Evolutionary conservation across 2,888 invertebrate species (phyloP), one percentile per base, ranked within the genome.

Genomic region (Xylocampa areola): DNA sequence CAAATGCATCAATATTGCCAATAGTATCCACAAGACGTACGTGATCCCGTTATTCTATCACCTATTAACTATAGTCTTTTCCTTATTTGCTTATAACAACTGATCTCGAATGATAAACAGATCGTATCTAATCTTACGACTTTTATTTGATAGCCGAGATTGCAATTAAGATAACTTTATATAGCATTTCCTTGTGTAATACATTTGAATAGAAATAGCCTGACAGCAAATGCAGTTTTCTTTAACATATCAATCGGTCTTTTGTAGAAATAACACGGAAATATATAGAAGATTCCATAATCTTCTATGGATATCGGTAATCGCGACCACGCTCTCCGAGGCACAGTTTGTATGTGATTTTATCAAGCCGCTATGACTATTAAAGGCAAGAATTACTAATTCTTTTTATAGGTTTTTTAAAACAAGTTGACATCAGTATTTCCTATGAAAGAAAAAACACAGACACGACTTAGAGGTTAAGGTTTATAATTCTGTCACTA

Each of bases 141-240:
- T 50, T 37, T 30, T 47, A 62, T 61, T 29, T 50, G 41, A 67
- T 60, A 35, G 21, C 19, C 1, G 13, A 49, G 67, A 67, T 66
- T 16, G 36, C 33, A 41, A 60, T 67, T 60, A 53, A 44, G 67
- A 54, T 67, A 67, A 21, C n/a, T 49, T 41, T 52, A 8, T 51
- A 23, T 33, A 41, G 13, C 43, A 51, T 66, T 64, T 59, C 63
- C 59, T 57, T 44, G 39, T 35, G 17, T 39, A 10, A 40, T 23
- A 16, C n/a, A 47, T 43, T 43, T 33, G 14, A 35, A 17, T 21
- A 8, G 11, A 21, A 39, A 25, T 25, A 16, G 10, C 25, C 11
- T 27, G 4, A 33, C 10, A n/a, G 14, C 16, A 1, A 16, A 14
- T 6, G 14, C 16, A 14, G 6, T 2, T 33, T 33, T 33, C 8